Conservation (phyloP, 2,888 invertebrate genomes). For the Galerucella pusilla region DNA sequence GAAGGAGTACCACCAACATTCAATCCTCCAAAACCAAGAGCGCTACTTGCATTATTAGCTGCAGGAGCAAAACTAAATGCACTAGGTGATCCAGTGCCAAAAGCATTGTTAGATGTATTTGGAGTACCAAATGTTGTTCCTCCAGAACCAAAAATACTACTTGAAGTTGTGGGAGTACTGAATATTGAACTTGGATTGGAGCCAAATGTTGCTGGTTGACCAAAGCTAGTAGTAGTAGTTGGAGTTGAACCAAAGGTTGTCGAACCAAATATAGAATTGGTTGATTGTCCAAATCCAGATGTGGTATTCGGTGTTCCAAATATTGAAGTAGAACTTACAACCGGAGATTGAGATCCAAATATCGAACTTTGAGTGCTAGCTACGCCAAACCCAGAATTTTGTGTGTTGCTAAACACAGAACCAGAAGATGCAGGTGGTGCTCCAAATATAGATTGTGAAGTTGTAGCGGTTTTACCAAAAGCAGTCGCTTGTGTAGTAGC, state of each 20-base stretch:
- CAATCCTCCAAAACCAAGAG: constrained; percentile 55
- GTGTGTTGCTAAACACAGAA: constrained; percentile 35
- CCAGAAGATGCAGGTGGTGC: constrained; percentile 19
- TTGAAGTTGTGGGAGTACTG: constrained; percentile 49
- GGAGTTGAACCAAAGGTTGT: constrained; percentile 43
- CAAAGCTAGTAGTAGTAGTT: constrained; percentile 45
- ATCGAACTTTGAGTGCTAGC: constrained; percentile 33
- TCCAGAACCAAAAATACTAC: constrained; percentile 48
- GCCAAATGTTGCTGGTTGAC: constrained; percentile 32
- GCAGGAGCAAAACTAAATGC: constrained; percentile 47
- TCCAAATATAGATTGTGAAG: constrained; percentile 34
- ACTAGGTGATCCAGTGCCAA: constrained; percentile 43
- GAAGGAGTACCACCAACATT: constrained; percentile 50
- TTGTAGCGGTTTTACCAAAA: constrained; percentile 32
- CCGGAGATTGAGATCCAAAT: constrained; percentile 40
- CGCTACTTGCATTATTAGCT: constrained; percentile 33
- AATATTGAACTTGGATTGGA: constrained; percentile 42
- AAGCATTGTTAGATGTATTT: constrained; percentile 45
- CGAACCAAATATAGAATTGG: constrained; percentile 8
- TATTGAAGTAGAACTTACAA: constrained; percentile 37
- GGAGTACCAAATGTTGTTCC: constrained; percentile 46
- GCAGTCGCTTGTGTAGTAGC: constrained; percentile 13
- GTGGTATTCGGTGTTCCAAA: constrained; percentile 38
- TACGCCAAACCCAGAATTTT: constrained; percentile 44
- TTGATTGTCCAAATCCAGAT: constrained; percentile 37